Percentiles rank a stretch among this genome's conserved stretches.
phyloP scores from a whole-genome alignment of 1,140 invertebrate species.

The Drosophila paulistorum region DNA sequence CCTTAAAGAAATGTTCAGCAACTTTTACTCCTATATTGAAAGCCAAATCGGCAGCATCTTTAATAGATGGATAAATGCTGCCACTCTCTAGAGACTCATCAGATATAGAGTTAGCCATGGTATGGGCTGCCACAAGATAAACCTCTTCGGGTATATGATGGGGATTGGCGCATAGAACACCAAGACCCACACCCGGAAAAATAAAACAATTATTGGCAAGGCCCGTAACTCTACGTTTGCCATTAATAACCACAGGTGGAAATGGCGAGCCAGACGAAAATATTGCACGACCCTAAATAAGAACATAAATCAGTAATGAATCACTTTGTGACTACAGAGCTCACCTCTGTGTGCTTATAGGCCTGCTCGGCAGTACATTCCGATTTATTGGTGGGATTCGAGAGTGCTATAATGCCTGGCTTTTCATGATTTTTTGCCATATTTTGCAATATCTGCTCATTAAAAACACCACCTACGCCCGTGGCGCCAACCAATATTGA shows the following conservation, averaged over 20 bases:
- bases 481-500: conserved; percentile 92
- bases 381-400: conserved; percentile 97
- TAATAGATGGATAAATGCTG: conserved; percentile 95
- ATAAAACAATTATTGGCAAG: conserved; percentile 99
- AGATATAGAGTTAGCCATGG: conserved; percentile 88
- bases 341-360: conserved; percentile 89
- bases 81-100: conserved; percentile 91
- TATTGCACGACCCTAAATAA: conserved; percentile 36
- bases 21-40: conserved; percentile 92
- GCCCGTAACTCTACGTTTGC: conserved; percentile 91
- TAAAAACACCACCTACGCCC: conserved; percentile 93
- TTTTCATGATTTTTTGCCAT: conserved; percentile 86
- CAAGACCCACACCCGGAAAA: conserved; percentile 96
- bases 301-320: too few relatives aligned
- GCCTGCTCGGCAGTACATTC: conserved; percentile 98
- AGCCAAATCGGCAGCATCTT: conserved; percentile 93
- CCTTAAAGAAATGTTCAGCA: conserved; percentile 92
- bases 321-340: background rate
- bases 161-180: conserved; percentile 90
- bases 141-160: conserved; percentile 92
- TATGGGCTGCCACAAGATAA: conserved; percentile 94
- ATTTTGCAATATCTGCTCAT: conserved; percentile 89
- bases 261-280: conserved; percentile 98
- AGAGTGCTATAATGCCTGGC: conserved; percentile 95
- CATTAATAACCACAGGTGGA: conserved; percentile 90